A percentile compares a stretch with the other conserved stretches of the same genome.
phyloP scores from a whole-genome alignment of 2,113 vertebrate species.

The Panurus biarmicus region DNA sequence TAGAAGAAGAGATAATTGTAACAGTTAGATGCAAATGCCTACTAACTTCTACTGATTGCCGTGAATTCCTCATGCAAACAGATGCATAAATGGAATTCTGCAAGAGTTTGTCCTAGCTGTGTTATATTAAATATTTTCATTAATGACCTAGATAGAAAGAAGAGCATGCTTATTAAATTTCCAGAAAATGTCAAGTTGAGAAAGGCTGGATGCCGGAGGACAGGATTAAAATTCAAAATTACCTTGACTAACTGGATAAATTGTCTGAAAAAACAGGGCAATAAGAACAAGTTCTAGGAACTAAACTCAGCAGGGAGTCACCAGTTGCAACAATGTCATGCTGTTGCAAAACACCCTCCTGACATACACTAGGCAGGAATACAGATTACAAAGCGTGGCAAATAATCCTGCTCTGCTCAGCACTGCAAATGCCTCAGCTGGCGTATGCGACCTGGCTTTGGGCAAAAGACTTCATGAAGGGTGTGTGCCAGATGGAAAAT shows the following conservation, averaged over 20 bases:
- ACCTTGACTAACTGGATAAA: background rate
- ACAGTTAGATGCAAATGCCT: background rate
- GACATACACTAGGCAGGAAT: background rate
- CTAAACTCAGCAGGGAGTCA: background rate
- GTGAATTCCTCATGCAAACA: background rate
- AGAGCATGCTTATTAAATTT: background rate
- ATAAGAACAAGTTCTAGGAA: background rate
- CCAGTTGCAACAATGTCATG: background rate
- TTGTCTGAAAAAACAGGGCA: background rate
- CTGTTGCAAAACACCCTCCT: background rate
- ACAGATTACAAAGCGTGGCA: background rate
- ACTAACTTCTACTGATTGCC: background rate
- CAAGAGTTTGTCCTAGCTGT: background rate
- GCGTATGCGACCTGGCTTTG: background rate
- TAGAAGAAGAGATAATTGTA: background rate
- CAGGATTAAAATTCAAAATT: conserved; percentile 14
- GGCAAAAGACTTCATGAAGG: background rate
- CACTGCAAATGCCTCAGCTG: background rate
- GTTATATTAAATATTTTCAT: background rate
- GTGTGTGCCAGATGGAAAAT: background rate
- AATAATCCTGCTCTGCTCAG: background rate
- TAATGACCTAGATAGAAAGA: background rate
- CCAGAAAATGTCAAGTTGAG: background rate
- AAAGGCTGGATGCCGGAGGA: background rate
- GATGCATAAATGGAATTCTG: background rate